Base-by-base conservation (phyloP, 2,888 invertebrate species). In the Spodoptera littoralis region DNA sequence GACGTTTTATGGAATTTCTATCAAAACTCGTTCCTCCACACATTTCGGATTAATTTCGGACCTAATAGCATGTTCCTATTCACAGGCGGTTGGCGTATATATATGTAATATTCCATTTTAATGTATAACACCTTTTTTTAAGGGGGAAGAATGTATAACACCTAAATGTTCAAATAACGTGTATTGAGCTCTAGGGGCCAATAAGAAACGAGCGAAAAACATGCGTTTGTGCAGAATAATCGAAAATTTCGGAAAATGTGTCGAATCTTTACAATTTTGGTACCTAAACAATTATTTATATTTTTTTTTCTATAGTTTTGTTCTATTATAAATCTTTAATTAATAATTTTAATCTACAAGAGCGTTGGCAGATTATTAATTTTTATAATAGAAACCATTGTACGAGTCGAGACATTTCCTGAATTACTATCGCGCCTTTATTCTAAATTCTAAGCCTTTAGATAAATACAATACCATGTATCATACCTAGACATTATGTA, bases 161-260 rank as follows among this genome's bases (percentile, higher is more conserved):
- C 79, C 76, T 75, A 70, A 76, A 76, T 78, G 79, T 76, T 76
- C 75, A 76, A 76, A 78, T 67, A 63, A 53, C 13, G 66, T 52
- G 65, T 60, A 48, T 61, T 66, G 48, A 55, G 60, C 68, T 64
- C 54, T 58, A 68, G 74, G 77, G 76, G 73, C 73, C 68, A 64
- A 75, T 65, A 56, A 58, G 49, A 54, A 62, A 59, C 56, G 46
- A 43, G 65, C 56, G 55, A 54, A 13, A 48, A n/a, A 52, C 11
- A 36, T 53, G 43, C 69, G 24, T 60, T 45, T 66, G 49, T 36
- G 46, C 49, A 24, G 36, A 51, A 46, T 46, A 22, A 27, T 45
- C 45, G n/a, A 65, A 46, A 22, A 4, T 43, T 63, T 47, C 41
- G 12, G 41, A 50, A 11, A 45, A 44, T 67, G 41, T 11, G 13